Conservation (phyloP, 2,113 vertebrate genomes). For the Stegostoma tigrinum region DNA sequence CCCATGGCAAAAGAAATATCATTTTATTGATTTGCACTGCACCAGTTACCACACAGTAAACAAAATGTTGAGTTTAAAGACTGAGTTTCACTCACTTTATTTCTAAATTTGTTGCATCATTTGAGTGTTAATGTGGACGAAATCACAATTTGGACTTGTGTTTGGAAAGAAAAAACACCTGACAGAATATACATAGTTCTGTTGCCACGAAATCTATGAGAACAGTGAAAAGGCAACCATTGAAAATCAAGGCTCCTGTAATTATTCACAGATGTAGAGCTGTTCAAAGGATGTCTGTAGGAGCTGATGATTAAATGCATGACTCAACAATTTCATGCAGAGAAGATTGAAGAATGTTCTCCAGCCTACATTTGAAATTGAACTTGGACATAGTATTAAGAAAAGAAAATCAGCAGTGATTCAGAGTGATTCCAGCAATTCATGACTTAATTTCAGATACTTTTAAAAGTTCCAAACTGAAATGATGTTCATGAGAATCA, state of each 20-base stretch:
- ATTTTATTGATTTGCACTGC: not conserved
- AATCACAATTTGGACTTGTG: not conserved
- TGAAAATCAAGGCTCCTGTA: not conserved
- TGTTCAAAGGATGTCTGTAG: not conserved
- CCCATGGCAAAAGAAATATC: not conserved
- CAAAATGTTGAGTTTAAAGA: not conserved
- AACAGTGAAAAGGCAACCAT: not conserved
- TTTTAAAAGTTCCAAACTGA: not conserved
- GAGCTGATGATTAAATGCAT: not conserved
- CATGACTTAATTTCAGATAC: not conserved
- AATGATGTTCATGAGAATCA: not conserved
- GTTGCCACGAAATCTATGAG: not conserved
- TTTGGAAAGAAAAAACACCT: not conserved
- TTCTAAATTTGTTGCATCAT: not conserved
- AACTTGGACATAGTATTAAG: not conserved
- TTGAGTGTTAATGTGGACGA: not conserved
- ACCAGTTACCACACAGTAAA: too few relatives aligned
- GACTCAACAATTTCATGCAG: not conserved
- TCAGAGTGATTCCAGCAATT: not conserved
- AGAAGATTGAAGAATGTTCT: slow-evolving; percentile 12
- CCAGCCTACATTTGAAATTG: not conserved
- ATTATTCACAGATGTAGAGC: not conserved
- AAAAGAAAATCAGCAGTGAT: not conserved
- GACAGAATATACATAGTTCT: not conserved
- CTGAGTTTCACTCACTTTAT: not conserved